Evolutionary conservation across 2,797 vertebrate species (phyloP).

Genomic region (Brachyrhaphis roseni): DNA sequence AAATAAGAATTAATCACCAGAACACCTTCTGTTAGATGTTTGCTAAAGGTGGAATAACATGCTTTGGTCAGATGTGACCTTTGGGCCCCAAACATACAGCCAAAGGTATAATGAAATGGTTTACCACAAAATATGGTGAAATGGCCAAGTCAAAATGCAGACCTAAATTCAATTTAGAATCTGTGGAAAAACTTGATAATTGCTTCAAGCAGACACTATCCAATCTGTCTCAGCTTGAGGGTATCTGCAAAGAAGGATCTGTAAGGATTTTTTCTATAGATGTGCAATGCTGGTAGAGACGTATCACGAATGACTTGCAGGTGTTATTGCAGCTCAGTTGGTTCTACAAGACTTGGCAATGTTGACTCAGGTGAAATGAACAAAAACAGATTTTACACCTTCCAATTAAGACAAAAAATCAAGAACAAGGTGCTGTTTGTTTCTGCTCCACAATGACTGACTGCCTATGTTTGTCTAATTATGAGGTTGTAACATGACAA

Average conservation of each 20-base stretch:
- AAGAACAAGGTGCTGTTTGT: not conserved
- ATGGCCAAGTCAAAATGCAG: not conserved
- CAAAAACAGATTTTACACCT: not conserved
- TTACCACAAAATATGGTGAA: not conserved
- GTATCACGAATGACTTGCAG: not conserved
- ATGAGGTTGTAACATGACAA: conserved; percentile 15
- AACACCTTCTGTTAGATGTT: not conserved
- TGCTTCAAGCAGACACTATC: not conserved
- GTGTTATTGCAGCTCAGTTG: not conserved
- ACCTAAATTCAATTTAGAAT: not conserved
- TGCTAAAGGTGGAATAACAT: not conserved
- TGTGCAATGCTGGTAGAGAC: not conserved
- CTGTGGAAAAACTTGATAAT: not conserved
- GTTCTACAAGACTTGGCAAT: not conserved
- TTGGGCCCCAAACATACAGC: not conserved
- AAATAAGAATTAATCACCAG: not conserved
- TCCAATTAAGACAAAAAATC: not conserved
- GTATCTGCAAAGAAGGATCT: not conserved
- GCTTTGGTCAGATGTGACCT: not conserved
- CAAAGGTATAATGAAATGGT: not conserved
- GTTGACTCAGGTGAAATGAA: not conserved
- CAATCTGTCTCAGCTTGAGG: not conserved
- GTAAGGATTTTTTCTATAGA: not conserved
- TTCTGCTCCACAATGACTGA: not conserved
- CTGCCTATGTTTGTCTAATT: not conserved